These are phyloP conservation scores for Brachyhypopomus gauderio DNA, from an alignment of 2,113 vertebrate species.

Conservation along the genomic window DNA sequence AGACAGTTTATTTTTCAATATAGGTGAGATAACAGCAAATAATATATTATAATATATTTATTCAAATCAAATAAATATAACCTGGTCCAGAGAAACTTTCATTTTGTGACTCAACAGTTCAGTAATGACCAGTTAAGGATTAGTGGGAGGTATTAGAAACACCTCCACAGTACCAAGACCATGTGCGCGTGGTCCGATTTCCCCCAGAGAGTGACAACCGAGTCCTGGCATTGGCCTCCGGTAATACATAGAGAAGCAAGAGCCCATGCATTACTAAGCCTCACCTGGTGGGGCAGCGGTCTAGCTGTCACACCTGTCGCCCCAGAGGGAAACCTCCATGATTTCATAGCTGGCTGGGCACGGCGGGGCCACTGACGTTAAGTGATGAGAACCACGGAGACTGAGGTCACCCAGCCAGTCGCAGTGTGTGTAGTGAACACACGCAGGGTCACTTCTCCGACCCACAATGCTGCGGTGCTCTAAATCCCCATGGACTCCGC, in stretches of 20 bases:
- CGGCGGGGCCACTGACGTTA: slow-evolving; percentile 18
- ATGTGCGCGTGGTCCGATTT: slow-evolving; percentile 35
- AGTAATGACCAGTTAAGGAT: not conserved
- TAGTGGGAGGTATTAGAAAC: slow-evolving; percentile 11
- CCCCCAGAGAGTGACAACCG: slow-evolving; percentile 30
- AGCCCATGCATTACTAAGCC: slow-evolving; percentile 35
- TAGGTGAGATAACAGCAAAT: not conserved
- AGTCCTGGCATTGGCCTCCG: slow-evolving; percentile 33
- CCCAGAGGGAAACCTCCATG: slow-evolving; percentile 37
- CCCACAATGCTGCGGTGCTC: slow-evolving; percentile 36
- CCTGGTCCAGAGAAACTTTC: not conserved
- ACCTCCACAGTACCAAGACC: not conserved
- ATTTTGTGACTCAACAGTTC: slow-evolving; percentile 2
- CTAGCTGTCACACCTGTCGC: slow-evolving; percentile 33
- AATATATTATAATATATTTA: not conserved
- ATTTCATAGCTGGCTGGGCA: slow-evolving; percentile 48
- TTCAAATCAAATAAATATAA: not conserved
- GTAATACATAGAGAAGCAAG: slow-evolving; percentile 29
- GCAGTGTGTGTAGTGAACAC: slow-evolving; percentile 36
- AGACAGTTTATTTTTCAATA: slow-evolving; percentile 14
- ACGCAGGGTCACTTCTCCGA: slow-evolving; percentile 35
- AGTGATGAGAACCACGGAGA: slow-evolving; percentile 34
- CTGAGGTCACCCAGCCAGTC: slow-evolving; percentile 37
- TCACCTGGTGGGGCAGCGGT: slow-evolving; percentile 25
- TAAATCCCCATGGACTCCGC: slow-evolving; percentile 35